phyloP scores from a whole-genome alignment of 1,140 invertebrate species.

The Drosophila sproati region DNA sequence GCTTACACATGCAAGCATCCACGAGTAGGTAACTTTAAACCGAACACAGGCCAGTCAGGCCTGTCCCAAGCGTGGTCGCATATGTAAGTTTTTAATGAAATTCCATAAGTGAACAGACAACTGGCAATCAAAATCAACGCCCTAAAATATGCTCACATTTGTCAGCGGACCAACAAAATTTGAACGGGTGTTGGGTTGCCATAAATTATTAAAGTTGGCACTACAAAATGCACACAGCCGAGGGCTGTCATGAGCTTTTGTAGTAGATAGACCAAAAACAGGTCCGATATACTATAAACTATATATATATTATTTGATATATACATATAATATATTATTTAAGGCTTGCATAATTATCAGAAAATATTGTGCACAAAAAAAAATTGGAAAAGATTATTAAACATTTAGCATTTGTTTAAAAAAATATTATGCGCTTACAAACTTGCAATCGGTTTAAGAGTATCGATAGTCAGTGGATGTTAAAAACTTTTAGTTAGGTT shows the following conservation, averaged over 20 bases:
- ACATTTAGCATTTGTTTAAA: too few relatives aligned
- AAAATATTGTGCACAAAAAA: too few relatives aligned
- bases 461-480: too few relatives aligned
- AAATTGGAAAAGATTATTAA: too few relatives aligned
- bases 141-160: constrained; percentile 51
- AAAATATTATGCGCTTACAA: too few relatives aligned
- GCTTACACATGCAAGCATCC: constrained; percentile 53
- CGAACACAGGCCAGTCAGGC: neutral
- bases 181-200: constrained; percentile 32
- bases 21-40: constrained; percentile 39
- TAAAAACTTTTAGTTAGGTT: too few relatives aligned
- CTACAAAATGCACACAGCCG: constrained; percentile 10
- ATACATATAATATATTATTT: too few relatives aligned
- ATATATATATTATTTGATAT: neutral
- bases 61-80: neutral
- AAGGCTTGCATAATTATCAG: too few relatives aligned
- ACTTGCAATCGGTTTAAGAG: too few relatives aligned
- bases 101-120: constrained; percentile 65
- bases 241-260: neutral
- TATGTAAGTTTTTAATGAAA: constrained; percentile 66
- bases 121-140: constrained; percentile 65
- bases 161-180: constrained; percentile 40
- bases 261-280: neutral
- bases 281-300: neutral
- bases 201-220: constrained; percentile 62